phyloP scores from a whole-genome alignment of 2,113 vertebrate genomes.

The Spermophilus dauricus region DNA sequence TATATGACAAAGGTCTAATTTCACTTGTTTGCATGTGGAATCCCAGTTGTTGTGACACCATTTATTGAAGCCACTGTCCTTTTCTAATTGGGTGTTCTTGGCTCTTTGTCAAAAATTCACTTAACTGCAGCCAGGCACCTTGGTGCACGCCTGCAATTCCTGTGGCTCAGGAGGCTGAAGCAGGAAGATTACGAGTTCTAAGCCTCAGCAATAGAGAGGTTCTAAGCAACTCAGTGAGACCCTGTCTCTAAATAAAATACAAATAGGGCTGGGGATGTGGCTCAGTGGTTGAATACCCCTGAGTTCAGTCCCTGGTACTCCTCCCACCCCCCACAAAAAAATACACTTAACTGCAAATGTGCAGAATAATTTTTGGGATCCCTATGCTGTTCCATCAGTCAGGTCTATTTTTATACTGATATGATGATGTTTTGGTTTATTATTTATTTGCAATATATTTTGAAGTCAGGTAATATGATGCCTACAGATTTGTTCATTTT shows the following conservation, averaged over 20 bases:
- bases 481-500: background rate
- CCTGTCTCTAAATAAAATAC: too few species aligned
- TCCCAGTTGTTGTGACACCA: background rate
- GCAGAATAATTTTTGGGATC: background rate
- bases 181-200: too few species aligned
- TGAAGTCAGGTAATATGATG: background rate
- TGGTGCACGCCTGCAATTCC: too few species aligned
- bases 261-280: too few species aligned
- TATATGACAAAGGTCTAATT: background rate
- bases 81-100: background rate
- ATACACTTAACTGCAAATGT: background rate
- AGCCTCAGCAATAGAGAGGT: too few species aligned
- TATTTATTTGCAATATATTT: background rate
- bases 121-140: background rate
- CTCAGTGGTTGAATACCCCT: too few species aligned
- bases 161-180: too few species aligned
- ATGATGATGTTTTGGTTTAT: background rate
- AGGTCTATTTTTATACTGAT: background rate
- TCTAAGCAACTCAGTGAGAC: too few species aligned
- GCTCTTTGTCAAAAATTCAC: background rate
- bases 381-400: background rate
- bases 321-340: background rate
- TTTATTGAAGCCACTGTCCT: background rate
- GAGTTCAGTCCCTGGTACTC: too few species aligned
- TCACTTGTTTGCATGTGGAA: background rate